A percentile compares a stretch with the other conserved stretches of the same genome.
Conservation (phyloP, 23 tunicate species). For the Trididemnum nubilum region DNA sequence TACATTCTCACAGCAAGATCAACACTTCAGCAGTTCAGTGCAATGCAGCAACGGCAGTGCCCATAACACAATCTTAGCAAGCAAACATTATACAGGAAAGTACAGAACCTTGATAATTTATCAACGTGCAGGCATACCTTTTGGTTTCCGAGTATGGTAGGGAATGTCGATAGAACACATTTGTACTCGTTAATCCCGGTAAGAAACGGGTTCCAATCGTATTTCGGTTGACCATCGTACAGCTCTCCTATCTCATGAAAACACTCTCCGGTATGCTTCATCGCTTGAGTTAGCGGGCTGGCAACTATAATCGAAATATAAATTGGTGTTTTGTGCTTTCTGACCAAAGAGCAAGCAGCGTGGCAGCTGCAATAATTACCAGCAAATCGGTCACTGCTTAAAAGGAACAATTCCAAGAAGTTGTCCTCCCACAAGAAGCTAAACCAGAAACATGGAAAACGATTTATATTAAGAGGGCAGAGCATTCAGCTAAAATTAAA, state of each 20-base stretch:
- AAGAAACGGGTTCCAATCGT: constrained; percentile 84
- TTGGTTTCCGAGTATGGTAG: constrained; percentile 63
- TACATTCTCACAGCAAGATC: no score
- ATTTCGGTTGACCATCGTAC: constrained; percentile 63
- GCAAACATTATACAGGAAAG: no score
- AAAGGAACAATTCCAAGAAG: no score
- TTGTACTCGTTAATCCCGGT: constrained; percentile 77
- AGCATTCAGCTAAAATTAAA: no score
- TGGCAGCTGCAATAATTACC: no score
- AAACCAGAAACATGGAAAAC: no score
- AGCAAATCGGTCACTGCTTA: background rate
- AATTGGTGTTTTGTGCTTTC: background rate
- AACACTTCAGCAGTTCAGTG: no score
- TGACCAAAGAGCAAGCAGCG: background rate
- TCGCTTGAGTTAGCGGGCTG: constrained; percentile 67
- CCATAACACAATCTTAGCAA: no score
- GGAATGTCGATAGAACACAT: constrained; percentile 65
- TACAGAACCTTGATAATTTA: no score
- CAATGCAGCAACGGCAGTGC: no score
- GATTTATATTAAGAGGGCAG: no score
- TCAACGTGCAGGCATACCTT: constrained; percentile 39
- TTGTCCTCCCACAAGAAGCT: no score
- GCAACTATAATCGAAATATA: constrained; percentile 41
- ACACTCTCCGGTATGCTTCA: constrained; percentile 67
- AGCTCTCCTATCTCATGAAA: constrained; percentile 57